Percentiles rank a stretch among this genome's conserved stretches.
Conservation (phyloP, 2,888 invertebrate genomes). For the Agriopis leucophaearia region DNA sequence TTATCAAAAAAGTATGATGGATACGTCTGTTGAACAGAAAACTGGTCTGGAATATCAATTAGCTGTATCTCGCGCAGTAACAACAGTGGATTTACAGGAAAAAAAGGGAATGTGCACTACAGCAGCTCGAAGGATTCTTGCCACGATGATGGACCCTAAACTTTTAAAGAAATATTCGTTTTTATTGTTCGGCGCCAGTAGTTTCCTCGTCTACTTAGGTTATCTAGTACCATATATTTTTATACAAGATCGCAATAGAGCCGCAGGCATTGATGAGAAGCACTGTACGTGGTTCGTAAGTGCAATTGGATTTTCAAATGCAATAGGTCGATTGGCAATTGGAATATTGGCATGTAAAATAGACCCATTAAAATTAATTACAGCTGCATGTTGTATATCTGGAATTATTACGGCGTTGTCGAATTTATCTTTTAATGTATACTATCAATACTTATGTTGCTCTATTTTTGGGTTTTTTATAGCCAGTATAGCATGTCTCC, state of each 20-base stretch:
- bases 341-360: slow-evolving; percentile 68
- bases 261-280: slow-evolving; percentile 60
- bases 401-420: slow-evolving; percentile 67
- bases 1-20: slow-evolving; percentile 74
- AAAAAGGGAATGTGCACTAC: slow-evolving; percentile 72
- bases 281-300: slow-evolving; percentile 73
- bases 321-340: slow-evolving; percentile 64
- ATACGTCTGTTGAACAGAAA: slow-evolving; percentile 57
- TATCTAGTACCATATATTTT: slow-evolving; percentile 75
- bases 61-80: slow-evolving; percentile 78
- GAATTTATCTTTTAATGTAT: slow-evolving; percentile 63
- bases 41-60: slow-evolving; percentile 80
- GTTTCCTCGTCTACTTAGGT: slow-evolving; percentile 68
- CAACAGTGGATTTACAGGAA: slow-evolving; percentile 71
- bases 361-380: slow-evolving; percentile 61
- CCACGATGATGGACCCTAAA: slow-evolving; percentile 78
- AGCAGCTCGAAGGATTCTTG: slow-evolving; percentile 74
- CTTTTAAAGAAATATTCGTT: slow-evolving; percentile 70
- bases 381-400: slow-evolving; percentile 53
- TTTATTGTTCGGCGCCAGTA: slow-evolving; percentile 62
- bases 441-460: slow-evolving; percentile 72
- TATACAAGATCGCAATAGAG: slow-evolving; percentile 66
- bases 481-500: slow-evolving; percentile 64
- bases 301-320: slow-evolving; percentile 70
- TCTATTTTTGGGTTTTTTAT: slow-evolving; percentile 69